Base-by-base conservation (phyloP, 2,888 invertebrate genomes). In the Apoda limacodes region DNA sequence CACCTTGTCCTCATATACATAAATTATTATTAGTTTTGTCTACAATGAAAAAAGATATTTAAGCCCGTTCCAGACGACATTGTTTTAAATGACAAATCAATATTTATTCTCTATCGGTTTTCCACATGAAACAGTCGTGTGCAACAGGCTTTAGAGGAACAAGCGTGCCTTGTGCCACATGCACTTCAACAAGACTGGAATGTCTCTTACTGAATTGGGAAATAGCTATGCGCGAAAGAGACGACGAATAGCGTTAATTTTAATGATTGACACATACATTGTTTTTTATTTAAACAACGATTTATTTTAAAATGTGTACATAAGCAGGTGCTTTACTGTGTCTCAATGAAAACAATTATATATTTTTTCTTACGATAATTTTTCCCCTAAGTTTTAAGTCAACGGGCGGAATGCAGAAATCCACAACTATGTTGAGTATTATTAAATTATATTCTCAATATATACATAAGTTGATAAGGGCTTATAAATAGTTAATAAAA, bases 321-420 rank as follows among this genome's bases (percentile, higher is more conserved):
- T n/a, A n/a, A n/a, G n/a, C n/a, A n/a, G n/a, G n/a, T n/a, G n/a
- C n/a, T n/a, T n/a, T n/a, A n/a, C n/a, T 52, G 57, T 56, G 68
- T 54, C 58, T 57, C 55, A 54, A 57, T 51, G 55, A 57, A 55
- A 62, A 67, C 53, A 57, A 63, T 55, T 59, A 63, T 63, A 56
- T 62, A 64, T 68, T 40, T 42, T 38, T 29, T 14, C 22, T 17
- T 6, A 67, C 48, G 55, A 67, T 65, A 63, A 66, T 60, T 64
- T 25, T 49, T 70, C 69, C 56, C 74, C 74, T 66, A 66, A 65
- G 68, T 64, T 71, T 78, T 76, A 74, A 76, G 78, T 80, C 81
- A 69, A 76, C 76, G 78, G 78, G 80, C 78, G 81, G 81, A 81
- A 81, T 81, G 82, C 82, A 76, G 75, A 78, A 74, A 78, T 78